These are phyloP conservation scores for Strigamia transsilvanica DNA, from an alignment of 2,888 invertebrate genomes.

Conservation along the genomic window DNA sequence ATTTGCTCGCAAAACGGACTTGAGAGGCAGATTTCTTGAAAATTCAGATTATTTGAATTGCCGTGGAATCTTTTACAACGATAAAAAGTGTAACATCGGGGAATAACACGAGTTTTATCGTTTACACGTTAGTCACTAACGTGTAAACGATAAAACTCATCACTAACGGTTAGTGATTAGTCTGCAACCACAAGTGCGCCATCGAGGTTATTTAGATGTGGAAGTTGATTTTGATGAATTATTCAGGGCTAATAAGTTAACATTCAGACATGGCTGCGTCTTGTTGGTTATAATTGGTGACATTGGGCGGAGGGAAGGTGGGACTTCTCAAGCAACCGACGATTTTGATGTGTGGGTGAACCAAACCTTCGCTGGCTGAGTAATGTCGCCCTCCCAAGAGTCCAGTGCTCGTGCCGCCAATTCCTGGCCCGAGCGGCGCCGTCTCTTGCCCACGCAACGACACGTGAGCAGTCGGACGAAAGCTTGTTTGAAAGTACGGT, in stretches of 20 bases:
- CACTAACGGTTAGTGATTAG: no score
- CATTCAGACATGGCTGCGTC: slow-evolving; percentile 18
- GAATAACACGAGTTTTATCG: no score
- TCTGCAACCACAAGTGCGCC: neutral
- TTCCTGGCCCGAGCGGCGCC: slow-evolving; percentile 26
- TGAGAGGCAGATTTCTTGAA: no score
- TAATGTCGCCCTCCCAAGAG: slow-evolving; percentile 45
- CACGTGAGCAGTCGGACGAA: slow-evolving; percentile 86
- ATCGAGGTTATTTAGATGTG: neutral
- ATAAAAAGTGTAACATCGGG: no score
- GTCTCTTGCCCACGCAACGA: slow-evolving; percentile 60
- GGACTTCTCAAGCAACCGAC: slow-evolving; percentile 51
- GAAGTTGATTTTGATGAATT: neutral
- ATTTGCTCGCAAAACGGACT: neutral
- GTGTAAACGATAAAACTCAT: no score
- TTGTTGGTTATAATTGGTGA: slow-evolving; percentile 19
- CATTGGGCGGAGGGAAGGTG: slow-evolving; percentile 44
- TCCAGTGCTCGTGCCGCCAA: slow-evolving; percentile 2
- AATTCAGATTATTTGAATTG: no score
- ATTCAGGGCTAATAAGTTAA: neutral
- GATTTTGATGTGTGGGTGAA: slow-evolving; percentile 48
- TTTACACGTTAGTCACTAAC: no score
- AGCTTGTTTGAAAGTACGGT: slow-evolving; percentile 89
- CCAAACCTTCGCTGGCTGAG: slow-evolving; percentile 52
- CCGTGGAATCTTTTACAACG: no score